Base-by-base conservation (phyloP, 2,888 invertebrate species). In the Dyspetes luteomarginatus region DNA sequence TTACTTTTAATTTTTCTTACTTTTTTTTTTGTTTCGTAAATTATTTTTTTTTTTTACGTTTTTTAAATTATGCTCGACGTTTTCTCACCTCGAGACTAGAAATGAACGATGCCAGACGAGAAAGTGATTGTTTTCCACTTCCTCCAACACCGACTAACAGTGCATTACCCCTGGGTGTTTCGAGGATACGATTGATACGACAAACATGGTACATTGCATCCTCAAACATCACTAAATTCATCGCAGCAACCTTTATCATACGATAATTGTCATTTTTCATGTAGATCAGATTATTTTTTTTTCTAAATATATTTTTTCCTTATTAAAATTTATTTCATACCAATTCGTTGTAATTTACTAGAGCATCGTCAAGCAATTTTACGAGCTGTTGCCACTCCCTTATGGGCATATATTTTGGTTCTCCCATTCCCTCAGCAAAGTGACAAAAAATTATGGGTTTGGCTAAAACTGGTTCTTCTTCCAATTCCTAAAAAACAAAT, bases 161-260 rank as follows among this genome's bases (percentile, higher is more conserved):
- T 0, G 98, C 98, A 90, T 98, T 98, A 12, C 98, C 98, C 86
- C 98, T 94, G 0, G 98, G 97, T 0, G 96, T 95, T 92, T 98
- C 98, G 88, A 98, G 92, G 84, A 98, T 98, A 73, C 98, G 95
- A 91, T 97, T 98, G 79, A 98, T 98, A 84, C 97, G 94, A 92
- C 97, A 97, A 65, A 98, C 95, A 90, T 98, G 98, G 83, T 95
- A 94, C 96, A 98, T 97, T 12, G 98, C 98, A 91, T 98, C 98
- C 89, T 98, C 98, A 89, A 98, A 98, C 5, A 98, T 94, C 1
- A 98, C 98, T 77, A 98, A 93, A 92, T 98, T 98, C 97, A 98
- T 98, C 0, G 96, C 96, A 1, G 97, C 96, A 75, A 95, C 94
- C 91, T 91, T 26, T 17, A 69, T 41, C 30, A 74, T 28, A 22